Evolutionary conservation across 2,888 invertebrate species (phyloP), one percentile per base, ranked within the genome.

Genomic region (Volucella bombylans): DNA sequence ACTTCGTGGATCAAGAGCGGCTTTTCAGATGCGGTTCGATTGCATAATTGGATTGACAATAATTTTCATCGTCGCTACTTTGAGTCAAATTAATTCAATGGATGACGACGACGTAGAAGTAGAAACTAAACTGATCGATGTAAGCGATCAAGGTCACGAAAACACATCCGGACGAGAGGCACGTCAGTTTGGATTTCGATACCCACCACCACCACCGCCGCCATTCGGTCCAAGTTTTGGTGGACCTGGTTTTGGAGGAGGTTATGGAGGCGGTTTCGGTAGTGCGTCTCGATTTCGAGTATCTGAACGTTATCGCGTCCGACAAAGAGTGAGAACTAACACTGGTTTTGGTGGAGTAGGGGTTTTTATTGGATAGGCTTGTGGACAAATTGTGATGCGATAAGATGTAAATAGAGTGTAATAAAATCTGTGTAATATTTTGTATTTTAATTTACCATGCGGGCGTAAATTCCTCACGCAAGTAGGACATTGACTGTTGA

Each of bases 61-160:
- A 14, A 12, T 78, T n/a, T 31, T 55, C 12, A 11, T 54, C 11
- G 61, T n/a, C 12, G 23, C 45, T 3, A 18, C 4, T 23, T 23
- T 54, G 11, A 15, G 39, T 52, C 43, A 54, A 1, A 54, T 54
- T 6, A 15, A 43, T n/a, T 23, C 50, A 1, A 0, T 9, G 8
- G 57, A 55, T 38, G 65, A 18, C 15, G 72, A 71, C 45, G 65
- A 47, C 6, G 72, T 18, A 41, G 47, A 39, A 12, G 38, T 39
- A 8, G 62, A 64, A 54, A 23, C 23, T 23, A 2, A 23, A 23
- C 50, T 81, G 61, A 14, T 52, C 0, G 65, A 67, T 2, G 59
- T 49, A 9, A 74, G 55, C 1, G 41, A 10, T 50, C 82, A 87
- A 76, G 87, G 86, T 50, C 78, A 86, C 72, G 86, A 49, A 43